Base-by-base conservation (phyloP, 1,140 invertebrate genomes). In the Drosophila trapezifrons region DNA sequence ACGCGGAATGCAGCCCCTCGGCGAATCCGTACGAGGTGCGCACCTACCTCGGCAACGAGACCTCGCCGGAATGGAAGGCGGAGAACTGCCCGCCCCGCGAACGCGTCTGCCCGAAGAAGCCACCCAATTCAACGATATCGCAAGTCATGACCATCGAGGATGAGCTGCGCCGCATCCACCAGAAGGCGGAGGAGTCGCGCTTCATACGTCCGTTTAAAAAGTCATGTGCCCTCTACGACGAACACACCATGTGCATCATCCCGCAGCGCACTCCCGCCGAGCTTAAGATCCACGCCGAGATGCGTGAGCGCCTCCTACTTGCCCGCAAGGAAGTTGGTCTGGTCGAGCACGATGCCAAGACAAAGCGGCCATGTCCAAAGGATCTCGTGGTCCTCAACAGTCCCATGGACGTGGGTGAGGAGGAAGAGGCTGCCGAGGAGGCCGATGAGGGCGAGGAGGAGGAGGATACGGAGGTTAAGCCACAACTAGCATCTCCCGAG, bases 131-230 rank as follows among this genome's bases (percentile, higher is more conserved):
- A 0, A 83, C 80, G 2, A 80, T 91, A 13, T 70, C 80, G 0
- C 87, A 91, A 32, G 83, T 91, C 0, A 35, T 91, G 8, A 91
- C 90, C 38, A 89, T 91, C 40, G 86, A 91, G 49, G 90, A 91
- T 72, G 90, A 91, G 52, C 46, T 91, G 17, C 83, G 90, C 0
- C 75, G 84, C 2, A 54, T 91, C 1, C 77, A 91, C 42, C 69
- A 86, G 13, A 90, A 83, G 57, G 57, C 90, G 0, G 78, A 89
- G 18, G 78, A 89, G 38, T 91, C 90, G 0, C 76, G 90, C 8
- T 91, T 90, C 9, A 40, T 56, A 3, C 57, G 73, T 1, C 77
- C 78, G 0, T 66, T 32, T 20, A 85, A 90, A 25, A 85, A 80
- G 35, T 49, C 38, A 3, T 91, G 90, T 29, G 65, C 67, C 38